Evolutionary conservation across 2,113 vertebrate species (phyloP), one percentile per base, ranked within the genome.

Genomic region (Euleptes europaea): DNA sequence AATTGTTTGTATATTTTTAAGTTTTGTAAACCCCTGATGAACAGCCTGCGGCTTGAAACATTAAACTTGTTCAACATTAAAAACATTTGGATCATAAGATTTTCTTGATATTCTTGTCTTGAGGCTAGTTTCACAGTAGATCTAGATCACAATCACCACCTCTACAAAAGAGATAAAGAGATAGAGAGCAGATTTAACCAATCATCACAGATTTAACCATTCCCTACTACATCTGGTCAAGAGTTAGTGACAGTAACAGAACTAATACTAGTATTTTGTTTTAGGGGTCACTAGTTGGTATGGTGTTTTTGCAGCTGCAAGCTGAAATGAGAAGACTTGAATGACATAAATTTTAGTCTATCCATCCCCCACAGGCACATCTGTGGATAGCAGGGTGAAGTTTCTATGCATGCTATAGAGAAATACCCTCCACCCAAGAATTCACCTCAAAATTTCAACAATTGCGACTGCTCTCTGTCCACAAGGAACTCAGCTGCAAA

Each of bases 271-370:
- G 2, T 75, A 4, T 86, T 90, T 77, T 42, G 5, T 84, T 88
- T 15, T 1, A 44, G 73, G 80, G 6, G 38, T 73, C 82, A 57
- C 80, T 28, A 90, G 65, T 89, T 74, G 89, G 72, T 4, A n/a
- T 92, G 73, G 60, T 92, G 60, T 21, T 90, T 88, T 85, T 88
- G 76, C 84, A 92, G 90, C 87, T 84, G 49, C 83, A 80, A 86
- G 23, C 49, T 84, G 76, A 80, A 44, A 17, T 80, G 66, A 76
- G 83, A 86, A 86, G 23, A 7, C 14, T 87, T 88, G 79, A 84
- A 84, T 0, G 0, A 74, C 9, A 3, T 0, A 0, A 63, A 87
- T 82, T 88, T 44, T 63, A 28, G 57, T 9, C 15, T 86, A 71
- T 12, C 54, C 54, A 21, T 57, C 40, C 42, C 67, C 26, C 54